Percentiles rank a stretch among this genome's conserved stretches.
phyloP scores from a whole-genome alignment of 1,140 invertebrate species.

The Drosophila novamexicana region DNA sequence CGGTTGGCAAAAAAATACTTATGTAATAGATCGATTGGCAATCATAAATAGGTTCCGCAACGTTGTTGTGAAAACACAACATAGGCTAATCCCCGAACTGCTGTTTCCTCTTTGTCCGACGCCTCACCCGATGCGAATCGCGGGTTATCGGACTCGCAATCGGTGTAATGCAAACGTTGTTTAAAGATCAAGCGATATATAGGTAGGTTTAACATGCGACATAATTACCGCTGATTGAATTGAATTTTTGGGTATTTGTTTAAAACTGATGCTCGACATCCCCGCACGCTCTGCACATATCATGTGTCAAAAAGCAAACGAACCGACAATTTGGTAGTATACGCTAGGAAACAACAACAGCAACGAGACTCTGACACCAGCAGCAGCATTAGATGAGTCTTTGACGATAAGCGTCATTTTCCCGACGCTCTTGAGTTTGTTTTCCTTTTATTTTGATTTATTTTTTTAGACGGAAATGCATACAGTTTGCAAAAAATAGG shows the following conservation, averaged over 20 bases:
- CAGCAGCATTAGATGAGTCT: constrained; percentile 24
- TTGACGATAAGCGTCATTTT: constrained; percentile 38
- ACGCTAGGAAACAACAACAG: constrained; percentile 4
- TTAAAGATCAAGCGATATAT: constrained; percentile 37
- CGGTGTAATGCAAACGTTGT: constrained; percentile 22
- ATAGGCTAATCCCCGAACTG: constrained; percentile 21
- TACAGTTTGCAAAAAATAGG: constrained; percentile 25
- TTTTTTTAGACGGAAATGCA: constrained; percentile 28
- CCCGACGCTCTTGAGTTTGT: not conserved
- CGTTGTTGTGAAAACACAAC: constrained; percentile 44
- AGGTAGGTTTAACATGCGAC: constrained; percentile 53
- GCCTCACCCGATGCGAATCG: constrained; percentile 18
- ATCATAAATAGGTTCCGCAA: constrained; percentile 12
- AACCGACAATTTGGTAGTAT: constrained; percentile 4
- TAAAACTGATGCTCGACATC: constrained; percentile 54
- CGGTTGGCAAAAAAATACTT: not conserved
- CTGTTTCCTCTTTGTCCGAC: constrained; percentile 26
- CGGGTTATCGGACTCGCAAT: constrained; percentile 24
- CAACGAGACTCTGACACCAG: not conserved
- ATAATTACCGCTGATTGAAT: constrained; percentile 78
- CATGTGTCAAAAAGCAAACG: constrained; percentile 58
- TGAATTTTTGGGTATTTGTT: constrained; percentile 23
- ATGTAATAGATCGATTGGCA: not conserved
- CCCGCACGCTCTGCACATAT: constrained; percentile 41
- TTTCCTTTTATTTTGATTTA: constrained; percentile 7